Base-by-base conservation (phyloP, 2,797 vertebrate species). In the Pseudomugil tenellus region DNA sequence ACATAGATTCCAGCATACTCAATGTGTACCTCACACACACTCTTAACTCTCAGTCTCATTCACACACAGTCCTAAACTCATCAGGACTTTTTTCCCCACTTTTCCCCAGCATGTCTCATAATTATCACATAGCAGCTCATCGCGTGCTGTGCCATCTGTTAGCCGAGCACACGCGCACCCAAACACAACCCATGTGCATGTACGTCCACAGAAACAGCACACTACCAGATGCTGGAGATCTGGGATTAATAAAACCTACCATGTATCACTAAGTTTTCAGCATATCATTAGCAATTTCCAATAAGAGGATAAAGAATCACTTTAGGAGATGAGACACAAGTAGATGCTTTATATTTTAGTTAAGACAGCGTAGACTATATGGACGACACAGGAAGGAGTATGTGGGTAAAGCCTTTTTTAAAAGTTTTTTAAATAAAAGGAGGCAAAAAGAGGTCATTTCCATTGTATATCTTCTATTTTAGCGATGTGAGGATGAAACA, bases 41-140 rank as follows among this genome's bases (percentile, higher is more conserved):
- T 58, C 19, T 5, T 60, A 71, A 57, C 73, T 75, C 46, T 35
- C 4, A 21, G 28, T 58, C 67, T 80, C 57, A 56, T 63, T 65
- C 79, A 67, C 71, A 71, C 65, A 58, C 63, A 43, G 63, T 73
- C 78, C 66, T 39, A 81, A 83, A 84, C 72, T 85, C 88, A 89
- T 84, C 83, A 86, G 74, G 77, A 81, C 81, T 80, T 80, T 72
- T 55, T 58, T 48, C 31, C 29, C 35, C 46, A 76, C 80, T 77
- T 82, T 87, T 79, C 60, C 84, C 74, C 81, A 74, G 84, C 84
- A 80, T 81, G 85, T 81, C 80, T 84, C 83, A 86, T 92, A 93
- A 92, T 93, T 92, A 93, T 92, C 91, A 91, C 89, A 75, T 87
- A 88, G 84, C 84, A 86, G 84, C 88, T 91, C 87, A 90, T 90